Evolutionary conservation across 2,797 vertebrate genomes (phyloP).

Genomic region (Bradypodion pumilum): DNA sequence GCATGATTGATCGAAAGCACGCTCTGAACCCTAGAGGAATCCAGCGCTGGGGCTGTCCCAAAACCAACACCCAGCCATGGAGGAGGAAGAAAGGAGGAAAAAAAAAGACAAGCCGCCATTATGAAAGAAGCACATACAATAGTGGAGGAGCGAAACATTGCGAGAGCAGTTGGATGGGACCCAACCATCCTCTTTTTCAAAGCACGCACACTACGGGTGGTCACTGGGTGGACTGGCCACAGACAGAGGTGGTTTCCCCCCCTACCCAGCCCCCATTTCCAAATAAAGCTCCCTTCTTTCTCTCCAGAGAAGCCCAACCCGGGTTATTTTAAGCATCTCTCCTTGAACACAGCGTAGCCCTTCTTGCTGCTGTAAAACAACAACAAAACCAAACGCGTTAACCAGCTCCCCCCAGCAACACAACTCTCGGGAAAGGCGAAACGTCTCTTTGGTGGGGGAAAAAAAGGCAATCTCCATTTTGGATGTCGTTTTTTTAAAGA

Average conservation of each 20-base stretch:
- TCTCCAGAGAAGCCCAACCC: conserved; percentile 50
- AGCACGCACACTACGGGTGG: conserved; percentile 40
- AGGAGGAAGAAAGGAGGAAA: not conserved
- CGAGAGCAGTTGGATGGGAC: conserved; percentile 29
- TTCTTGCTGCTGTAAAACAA: conserved; percentile 60
- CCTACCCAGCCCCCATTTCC: conserved; percentile 36
- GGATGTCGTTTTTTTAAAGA: conserved; percentile 67
- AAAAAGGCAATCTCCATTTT: conserved; percentile 61
- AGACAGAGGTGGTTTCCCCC: conserved; percentile 19
- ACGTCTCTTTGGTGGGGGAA: conserved; percentile 51
- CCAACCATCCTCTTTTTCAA: conserved; percentile 24
- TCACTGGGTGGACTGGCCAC: conserved; percentile 31
- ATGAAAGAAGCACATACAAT: conserved; percentile 54
- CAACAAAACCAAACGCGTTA: conserved; percentile 71
- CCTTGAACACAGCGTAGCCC: conserved; percentile 44
- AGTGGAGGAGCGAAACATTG: conserved; percentile 52
- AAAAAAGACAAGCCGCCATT: conserved; percentile 59
- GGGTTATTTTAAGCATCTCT: conserved; percentile 52
- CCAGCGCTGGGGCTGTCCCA: not conserved
- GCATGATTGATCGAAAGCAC: conserved; percentile 45
- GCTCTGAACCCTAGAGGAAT: conserved; percentile 1
- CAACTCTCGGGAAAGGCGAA: conserved; percentile 58
- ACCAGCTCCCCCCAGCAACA: conserved; percentile 60
- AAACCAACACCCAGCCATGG: conserved; percentile 33
- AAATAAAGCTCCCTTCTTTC: conserved; percentile 45